These are phyloP conservation scores for Oscheius sp. DNA, from an alignment of 2,888 invertebrate genomes.

Conservation along the genomic window DNA sequence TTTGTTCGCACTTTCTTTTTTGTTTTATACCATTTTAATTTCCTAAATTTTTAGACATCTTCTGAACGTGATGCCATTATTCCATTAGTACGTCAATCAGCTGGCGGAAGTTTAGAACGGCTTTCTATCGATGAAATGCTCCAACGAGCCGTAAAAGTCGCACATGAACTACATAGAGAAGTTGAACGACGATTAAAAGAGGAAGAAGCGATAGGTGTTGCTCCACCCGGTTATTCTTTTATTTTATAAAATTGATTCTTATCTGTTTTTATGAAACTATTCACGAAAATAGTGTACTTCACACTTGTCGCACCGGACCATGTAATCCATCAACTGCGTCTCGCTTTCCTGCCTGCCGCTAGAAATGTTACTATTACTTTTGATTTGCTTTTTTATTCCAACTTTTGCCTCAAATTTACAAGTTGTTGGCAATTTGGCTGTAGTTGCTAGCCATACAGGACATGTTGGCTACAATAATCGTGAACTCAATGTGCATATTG, in stretches of 20 bases:
- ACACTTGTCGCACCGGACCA: not conserved
- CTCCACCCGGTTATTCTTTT: slow-evolving; percentile 9
- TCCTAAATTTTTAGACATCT: not conserved
- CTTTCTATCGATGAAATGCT: slow-evolving; percentile 60
- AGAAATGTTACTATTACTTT: not conserved
- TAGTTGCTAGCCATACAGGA: slow-evolving; percentile 37
- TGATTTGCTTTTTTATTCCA: not conserved
- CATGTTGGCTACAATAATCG: slow-evolving; percentile 38
- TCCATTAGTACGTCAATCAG: slow-evolving; percentile 31
- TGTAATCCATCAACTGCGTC: not conserved
- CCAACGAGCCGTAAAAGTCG: slow-evolving; percentile 32
- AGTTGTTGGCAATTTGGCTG: slow-evolving; percentile 49
- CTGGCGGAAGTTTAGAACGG: slow-evolving; percentile 57
- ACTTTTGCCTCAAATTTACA: not conserved
- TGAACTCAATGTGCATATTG: slow-evolving; percentile 38
- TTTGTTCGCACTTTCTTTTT: no score
- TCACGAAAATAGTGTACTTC: not conserved
- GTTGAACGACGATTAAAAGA: slow-evolving; percentile 5
- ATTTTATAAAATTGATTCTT: not conserved
- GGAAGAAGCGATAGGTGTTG: slow-evolving; percentile 4
- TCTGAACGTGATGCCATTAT: slow-evolving; percentile 16
- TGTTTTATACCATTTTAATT: not conserved
- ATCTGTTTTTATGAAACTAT: slow-evolving; percentile 1
- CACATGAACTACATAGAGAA: slow-evolving; percentile 17
- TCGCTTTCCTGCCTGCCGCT: not conserved